These are phyloP conservation scores for Ginglymostoma cirratum DNA, from an alignment of 2,113 vertebrate genomes.

Conservation along the genomic window DNA sequence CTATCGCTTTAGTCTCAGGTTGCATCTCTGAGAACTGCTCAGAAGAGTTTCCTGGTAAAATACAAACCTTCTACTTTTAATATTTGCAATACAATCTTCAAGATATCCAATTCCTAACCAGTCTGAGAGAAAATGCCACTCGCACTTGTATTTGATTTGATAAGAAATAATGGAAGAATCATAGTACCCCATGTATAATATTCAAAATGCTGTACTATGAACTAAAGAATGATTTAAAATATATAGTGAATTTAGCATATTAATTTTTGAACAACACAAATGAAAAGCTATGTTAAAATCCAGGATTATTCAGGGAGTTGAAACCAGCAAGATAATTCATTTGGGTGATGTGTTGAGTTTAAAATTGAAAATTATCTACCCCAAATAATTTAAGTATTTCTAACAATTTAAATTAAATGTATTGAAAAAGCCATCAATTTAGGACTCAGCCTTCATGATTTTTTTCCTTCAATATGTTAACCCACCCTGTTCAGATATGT, in stretches of 20 bases:
- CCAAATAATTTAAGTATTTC: not conserved
- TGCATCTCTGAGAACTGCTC: conserved; percentile 57
- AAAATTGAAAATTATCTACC: not conserved
- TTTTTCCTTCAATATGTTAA: not conserved
- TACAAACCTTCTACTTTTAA: conserved; percentile 27
- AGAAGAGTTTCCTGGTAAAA: conserved; percentile 73
- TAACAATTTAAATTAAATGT: not conserved
- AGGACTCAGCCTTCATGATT: not conserved
- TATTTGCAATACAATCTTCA: not conserved
- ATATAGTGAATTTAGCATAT: not conserved
- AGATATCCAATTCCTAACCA: not conserved
- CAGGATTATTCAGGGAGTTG: not conserved
- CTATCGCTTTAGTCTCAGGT: conserved; percentile 83
- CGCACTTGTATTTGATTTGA: not conserved
- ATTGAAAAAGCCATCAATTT: not conserved
- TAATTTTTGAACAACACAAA: not conserved
- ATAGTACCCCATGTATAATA: not conserved
- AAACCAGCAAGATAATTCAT: not conserved
- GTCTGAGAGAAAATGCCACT: not conserved
- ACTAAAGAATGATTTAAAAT: not conserved
- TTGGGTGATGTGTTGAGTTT: not conserved
- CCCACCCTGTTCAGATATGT: too few relatives aligned
- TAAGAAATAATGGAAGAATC: not conserved
- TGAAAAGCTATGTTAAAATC: not conserved
- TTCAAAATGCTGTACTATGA: not conserved